phyloP scores from a whole-genome alignment of 64 coral and sea anemone genomes.

The Catalaphyllia jardinei region DNA sequence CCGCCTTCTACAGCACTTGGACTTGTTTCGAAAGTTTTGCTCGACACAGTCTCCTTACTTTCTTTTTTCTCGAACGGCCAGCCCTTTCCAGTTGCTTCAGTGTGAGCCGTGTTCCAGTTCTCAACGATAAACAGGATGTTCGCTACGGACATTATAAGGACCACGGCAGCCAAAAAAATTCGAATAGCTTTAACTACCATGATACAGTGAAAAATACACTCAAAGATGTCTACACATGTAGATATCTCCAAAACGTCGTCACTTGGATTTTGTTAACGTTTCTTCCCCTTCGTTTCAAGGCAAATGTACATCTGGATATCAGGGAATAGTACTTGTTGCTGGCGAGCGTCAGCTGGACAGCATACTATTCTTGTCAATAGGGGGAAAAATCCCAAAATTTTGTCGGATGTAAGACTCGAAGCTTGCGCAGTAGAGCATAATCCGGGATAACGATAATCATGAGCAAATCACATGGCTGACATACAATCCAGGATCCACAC shows the following conservation, averaged over 20 bases:
- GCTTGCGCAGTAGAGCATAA: too few species aligned
- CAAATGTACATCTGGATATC: background rate
- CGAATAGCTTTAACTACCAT: slow-evolving; percentile 10
- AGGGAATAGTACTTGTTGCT: too few species aligned
- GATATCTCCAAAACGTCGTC: background rate
- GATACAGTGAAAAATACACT: background rate
- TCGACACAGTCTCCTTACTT: background rate
- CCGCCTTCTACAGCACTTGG: background rate
- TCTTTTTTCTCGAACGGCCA: background rate
- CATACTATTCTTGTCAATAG: too few species aligned
- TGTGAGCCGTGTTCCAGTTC: slow-evolving; percentile 1
- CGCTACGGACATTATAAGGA: background rate
- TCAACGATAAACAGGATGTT: background rate
- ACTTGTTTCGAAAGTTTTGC: background rate
- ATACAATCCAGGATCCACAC: too few species aligned
- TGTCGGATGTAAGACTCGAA: too few species aligned
- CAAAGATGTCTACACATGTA: background rate
- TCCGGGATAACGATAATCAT: too few species aligned
- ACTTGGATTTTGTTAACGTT: background rate
- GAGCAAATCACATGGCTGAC: too few species aligned
- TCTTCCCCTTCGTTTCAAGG: background rate
- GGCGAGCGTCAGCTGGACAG: too few species aligned
- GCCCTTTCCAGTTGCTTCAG: background rate
- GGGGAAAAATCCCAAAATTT: too few species aligned
- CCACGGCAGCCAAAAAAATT: background rate